A percentile compares a stretch with the other conserved stretches of the same genome.
phyloP scores from a whole-genome alignment of 2,797 vertebrate species.

The Leptodactylus fallax region DNA sequence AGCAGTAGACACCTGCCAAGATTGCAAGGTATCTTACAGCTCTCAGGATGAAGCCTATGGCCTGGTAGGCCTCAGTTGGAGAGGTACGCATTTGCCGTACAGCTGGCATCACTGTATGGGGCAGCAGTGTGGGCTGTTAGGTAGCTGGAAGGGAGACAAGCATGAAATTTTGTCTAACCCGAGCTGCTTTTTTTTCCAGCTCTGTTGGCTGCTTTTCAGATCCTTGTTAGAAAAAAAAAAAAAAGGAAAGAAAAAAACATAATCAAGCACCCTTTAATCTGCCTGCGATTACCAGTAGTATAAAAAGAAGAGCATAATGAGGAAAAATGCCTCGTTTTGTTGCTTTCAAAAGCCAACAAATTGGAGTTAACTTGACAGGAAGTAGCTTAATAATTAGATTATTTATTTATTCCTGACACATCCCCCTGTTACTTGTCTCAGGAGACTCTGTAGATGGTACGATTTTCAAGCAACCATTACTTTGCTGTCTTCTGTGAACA shows the following conservation, averaged over 20 bases:
- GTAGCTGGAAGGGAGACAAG: slow-evolving; percentile 92
- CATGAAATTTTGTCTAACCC: slow-evolving; percentile 93
- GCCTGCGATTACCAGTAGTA: slow-evolving; percentile 87
- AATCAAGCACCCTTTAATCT: slow-evolving; percentile 89
- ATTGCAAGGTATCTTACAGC: slow-evolving; percentile 90
- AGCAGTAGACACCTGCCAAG: slow-evolving; percentile 92
- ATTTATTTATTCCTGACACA: slow-evolving; percentile 92
- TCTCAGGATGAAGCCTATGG: slow-evolving; percentile 90
- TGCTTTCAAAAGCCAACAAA: slow-evolving; percentile 92
- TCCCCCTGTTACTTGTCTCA: slow-evolving; percentile 88
- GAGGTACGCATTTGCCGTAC: slow-evolving; percentile 98
- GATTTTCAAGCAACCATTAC: slow-evolving; percentile 89
- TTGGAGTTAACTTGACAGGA: slow-evolving; percentile 93
- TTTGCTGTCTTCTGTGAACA: slow-evolving; percentile 87
- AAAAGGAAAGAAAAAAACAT: slow-evolving; percentile 73
- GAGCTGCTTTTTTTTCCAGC: slow-evolving; percentile 81
- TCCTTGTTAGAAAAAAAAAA: slow-evolving; percentile 73
- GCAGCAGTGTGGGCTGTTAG: slow-evolving; percentile 95
- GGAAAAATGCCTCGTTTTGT: slow-evolving; percentile 94
- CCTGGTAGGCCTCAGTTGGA: slow-evolving; percentile 89
- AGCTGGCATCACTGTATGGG: slow-evolving; percentile 99
- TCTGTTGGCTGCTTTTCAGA: slow-evolving; percentile 86
- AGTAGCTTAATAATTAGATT: slow-evolving; percentile 93
- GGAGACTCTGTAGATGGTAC: slow-evolving; percentile 85
- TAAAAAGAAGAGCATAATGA: slow-evolving; percentile 88